Evolutionary conservation across 2,888 invertebrate species (phyloP).

Genomic region (Diaphora mendica): DNA sequence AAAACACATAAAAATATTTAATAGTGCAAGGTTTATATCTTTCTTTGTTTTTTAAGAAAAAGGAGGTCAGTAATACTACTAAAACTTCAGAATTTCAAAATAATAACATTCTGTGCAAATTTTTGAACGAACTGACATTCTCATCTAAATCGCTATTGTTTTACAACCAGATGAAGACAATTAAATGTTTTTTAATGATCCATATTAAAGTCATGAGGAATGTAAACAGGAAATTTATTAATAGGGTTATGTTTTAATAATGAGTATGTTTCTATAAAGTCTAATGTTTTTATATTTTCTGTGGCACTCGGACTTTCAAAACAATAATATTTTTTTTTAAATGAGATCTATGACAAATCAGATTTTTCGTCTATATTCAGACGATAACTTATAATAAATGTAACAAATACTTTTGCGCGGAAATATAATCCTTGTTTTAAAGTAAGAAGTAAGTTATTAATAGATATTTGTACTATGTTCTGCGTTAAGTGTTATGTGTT

Average conservation of each 20-base stretch:
- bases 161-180: slow-evolving; percentile 40
- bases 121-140: neutral
- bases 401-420: too few species aligned
- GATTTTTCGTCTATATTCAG: too few species aligned
- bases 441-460: too few species aligned
- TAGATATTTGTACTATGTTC: too few species aligned
- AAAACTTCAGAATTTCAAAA: neutral
- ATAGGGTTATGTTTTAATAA: slow-evolving; percentile 28
- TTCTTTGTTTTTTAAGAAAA: neutral
- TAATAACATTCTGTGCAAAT: neutral
- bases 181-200: slow-evolving; percentile 29
- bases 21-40: neutral
- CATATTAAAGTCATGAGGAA: slow-evolving; percentile 25
- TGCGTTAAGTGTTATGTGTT: too few species aligned
- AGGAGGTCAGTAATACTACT: neutral
- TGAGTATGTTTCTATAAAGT: slow-evolving; percentile 25
- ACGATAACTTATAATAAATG: too few species aligned
- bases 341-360: neutral
- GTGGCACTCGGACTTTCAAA: slow-evolving; percentile 32
- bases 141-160: slow-evolving; percentile 9
- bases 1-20: neutral
- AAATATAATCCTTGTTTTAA: too few species aligned
- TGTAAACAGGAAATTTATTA: slow-evolving; percentile 33
- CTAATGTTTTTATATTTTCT: slow-evolving; percentile 30
- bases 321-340: too few species aligned